These are phyloP conservation scores for Enteromius thamalakanensis DNA, from an alignment of 2,797 vertebrate genomes.

Conservation along the genomic window DNA sequence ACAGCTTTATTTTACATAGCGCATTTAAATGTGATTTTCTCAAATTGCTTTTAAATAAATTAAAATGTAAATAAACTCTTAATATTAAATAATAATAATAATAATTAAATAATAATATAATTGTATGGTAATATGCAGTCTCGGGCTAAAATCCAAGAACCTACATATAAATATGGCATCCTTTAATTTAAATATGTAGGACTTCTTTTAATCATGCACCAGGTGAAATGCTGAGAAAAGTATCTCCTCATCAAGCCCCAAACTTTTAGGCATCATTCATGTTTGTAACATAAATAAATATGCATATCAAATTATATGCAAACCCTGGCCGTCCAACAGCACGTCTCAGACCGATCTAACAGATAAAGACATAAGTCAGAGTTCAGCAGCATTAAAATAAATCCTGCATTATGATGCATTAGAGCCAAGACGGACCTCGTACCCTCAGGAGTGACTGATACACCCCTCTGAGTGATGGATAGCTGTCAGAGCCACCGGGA, in stretches of 20 bases:
- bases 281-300: background rate
- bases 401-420: conserved; percentile 19
- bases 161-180: background rate
- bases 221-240: background rate
- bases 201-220: background rate
- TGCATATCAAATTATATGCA: background rate
- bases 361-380: background rate
- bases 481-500: conserved; percentile 71
- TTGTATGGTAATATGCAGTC: no score
- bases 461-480: conserved; percentile 74
- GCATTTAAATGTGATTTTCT: background rate
- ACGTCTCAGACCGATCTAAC: background rate
- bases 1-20: background rate
- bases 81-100: background rate
- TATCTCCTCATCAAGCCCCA: background rate
- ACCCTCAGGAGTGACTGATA: conserved; percentile 71
- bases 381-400: conserved; percentile 22
- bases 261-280: background rate
- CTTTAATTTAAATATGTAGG: background rate
- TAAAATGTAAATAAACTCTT: background rate
- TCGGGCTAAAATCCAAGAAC: no score
- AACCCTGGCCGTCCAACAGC: background rate
- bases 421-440: conserved; percentile 61
- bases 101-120: no score
- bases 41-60: background rate